phyloP scores from a whole-genome alignment of 2,113 vertebrate species.

The Cynocephalus volans region DNA sequence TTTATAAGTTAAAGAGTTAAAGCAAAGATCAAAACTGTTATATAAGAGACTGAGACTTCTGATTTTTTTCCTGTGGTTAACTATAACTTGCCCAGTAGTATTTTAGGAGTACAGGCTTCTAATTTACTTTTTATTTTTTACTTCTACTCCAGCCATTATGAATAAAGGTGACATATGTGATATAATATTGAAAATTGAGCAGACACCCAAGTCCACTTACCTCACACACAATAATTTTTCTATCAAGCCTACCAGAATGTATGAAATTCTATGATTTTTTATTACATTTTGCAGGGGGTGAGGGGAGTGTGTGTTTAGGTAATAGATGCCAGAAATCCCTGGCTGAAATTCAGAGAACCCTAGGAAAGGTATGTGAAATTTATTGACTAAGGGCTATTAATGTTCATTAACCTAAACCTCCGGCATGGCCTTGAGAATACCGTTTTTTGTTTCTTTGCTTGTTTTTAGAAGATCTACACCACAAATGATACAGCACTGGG shows the following conservation, averaged over 20 bases:
- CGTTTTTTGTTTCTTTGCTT: background rate
- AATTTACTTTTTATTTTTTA: constrained; percentile 9
- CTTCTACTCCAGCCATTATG: background rate
- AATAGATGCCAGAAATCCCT: background rate
- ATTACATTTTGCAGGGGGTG: background rate
- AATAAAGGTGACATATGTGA: background rate
- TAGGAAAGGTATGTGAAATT: background rate
- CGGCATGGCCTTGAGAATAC: background rate
- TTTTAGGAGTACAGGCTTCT: background rate
- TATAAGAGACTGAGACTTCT: constrained; percentile 22
- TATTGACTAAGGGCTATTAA: background rate
- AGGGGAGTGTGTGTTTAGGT: background rate
- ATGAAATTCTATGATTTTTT: background rate
- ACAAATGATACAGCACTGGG: background rate
- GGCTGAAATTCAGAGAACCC: background rate
- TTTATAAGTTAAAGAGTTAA: constrained; percentile 65
- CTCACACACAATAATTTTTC: constrained; percentile 27
- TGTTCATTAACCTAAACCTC: background rate
- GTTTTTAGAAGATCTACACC: background rate
- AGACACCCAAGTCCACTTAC: background rate
- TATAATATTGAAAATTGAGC: background rate
- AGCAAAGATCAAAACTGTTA: constrained; percentile 50
- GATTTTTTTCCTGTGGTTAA: constrained; percentile 50
- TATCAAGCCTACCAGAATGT: background rate
- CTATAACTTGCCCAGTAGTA: background rate